phyloP scores from a whole-genome alignment of 2,113 vertebrate species.

The Noctilio leporinus region DNA sequence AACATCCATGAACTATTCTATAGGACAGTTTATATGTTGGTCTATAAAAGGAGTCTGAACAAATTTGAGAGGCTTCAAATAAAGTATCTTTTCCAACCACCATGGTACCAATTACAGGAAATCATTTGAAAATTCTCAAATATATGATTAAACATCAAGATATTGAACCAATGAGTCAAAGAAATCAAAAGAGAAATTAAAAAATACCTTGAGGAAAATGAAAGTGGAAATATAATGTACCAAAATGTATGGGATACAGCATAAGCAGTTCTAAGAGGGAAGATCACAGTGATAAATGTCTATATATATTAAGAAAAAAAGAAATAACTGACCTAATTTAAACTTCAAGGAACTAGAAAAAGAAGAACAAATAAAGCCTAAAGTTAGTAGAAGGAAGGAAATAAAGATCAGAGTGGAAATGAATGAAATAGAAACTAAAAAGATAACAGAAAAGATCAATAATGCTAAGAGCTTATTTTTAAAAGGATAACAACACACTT shows the following conservation, averaged over 20 bases:
- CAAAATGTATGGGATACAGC: background rate
- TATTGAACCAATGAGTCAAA: no score
- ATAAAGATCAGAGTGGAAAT: background rate
- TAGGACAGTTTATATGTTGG: background rate
- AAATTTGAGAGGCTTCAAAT: background rate
- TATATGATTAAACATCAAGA: no score
- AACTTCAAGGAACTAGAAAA: background rate
- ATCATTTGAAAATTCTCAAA: no score
- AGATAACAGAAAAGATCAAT: no score
- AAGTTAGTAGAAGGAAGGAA: background rate
- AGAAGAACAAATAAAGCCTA: background rate
- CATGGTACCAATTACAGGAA: no score
- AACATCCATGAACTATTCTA: background rate
- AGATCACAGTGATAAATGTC: background rate
- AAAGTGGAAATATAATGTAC: background rate
- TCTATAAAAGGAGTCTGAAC: background rate
- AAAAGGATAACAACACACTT: background rate
- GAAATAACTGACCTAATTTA: background rate
- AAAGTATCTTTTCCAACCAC: no score
- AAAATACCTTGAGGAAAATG: no score
- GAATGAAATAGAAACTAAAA: no score
- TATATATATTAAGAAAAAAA: background rate
- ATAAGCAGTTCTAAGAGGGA: background rate
- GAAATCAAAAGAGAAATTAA: no score
- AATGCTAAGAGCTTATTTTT: no score